phyloP scores from a whole-genome alignment of 2,113 vertebrate species.

The Otus sunia region DNA sequence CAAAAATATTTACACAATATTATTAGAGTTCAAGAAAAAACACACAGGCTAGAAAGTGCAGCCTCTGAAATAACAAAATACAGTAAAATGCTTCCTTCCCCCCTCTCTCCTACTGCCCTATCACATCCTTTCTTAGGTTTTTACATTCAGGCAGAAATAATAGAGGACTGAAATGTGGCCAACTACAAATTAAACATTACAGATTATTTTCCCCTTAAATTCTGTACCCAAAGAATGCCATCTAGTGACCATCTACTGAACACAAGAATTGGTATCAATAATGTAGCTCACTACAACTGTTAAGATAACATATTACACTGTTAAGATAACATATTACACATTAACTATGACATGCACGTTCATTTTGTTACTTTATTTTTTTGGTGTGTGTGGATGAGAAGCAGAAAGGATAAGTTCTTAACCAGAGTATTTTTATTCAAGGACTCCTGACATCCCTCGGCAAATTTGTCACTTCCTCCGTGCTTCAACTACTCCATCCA shows the following conservation, averaged over 20 bases:
- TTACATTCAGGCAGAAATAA: background rate
- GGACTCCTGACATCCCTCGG: background rate
- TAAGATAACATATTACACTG: rapidly evolving
- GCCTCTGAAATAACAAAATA: background rate
- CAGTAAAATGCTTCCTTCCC: background rate
- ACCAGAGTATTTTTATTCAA: background rate
- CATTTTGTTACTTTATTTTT: background rate
- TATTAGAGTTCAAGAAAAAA: background rate
- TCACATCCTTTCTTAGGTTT: background rate
- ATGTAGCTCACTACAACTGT: background rate
- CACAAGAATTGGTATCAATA: background rate
- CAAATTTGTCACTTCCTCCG: background rate
- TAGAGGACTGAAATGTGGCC: background rate
- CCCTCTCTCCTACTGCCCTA: background rate
- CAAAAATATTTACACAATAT: background rate
- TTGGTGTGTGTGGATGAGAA: background rate
- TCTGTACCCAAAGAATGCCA: slow-evolving; percentile 63
- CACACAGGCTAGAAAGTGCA: background rate
- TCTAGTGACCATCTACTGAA: slow-evolving; percentile 52
- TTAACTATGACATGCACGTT: rapidly evolving
- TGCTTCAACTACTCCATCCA: background rate
- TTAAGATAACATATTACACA: rapidly evolving
- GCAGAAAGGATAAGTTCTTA: background rate
- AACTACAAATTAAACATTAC: background rate
- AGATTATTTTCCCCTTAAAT: background rate